Conservation (phyloP, 64 coral and sea anemone species). For the Montipora cactus region DNA sequence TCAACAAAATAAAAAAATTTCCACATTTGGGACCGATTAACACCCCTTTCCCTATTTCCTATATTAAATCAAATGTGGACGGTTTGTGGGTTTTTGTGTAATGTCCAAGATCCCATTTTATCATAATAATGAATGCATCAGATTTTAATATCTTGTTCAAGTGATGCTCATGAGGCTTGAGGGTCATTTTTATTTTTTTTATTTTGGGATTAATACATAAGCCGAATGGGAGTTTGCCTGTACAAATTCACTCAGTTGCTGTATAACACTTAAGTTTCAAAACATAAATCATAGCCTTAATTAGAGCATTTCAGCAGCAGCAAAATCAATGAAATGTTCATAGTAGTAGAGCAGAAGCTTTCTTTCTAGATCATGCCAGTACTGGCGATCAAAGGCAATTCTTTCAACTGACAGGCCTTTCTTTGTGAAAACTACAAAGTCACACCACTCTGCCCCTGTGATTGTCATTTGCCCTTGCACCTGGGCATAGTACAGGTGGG, state of each 20-base stretch:
- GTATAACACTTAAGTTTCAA: too few relatives aligned
- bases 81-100: not conserved
- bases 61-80: not conserved
- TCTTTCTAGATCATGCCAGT: constrained; percentile 15
- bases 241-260: too few relatives aligned
- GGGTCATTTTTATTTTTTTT: not conserved
- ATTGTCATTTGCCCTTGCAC: constrained; percentile 48
- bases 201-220: too few relatives aligned
- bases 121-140: not conserved
- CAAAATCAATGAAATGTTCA: constrained; percentile 33
- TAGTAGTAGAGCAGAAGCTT: constrained; percentile 27
- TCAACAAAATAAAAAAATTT: not conserved
- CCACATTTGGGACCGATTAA: not conserved
- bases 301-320: not conserved
- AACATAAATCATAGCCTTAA: not conserved
- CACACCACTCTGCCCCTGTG: constrained; percentile 19
- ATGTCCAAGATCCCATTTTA: not conserved
- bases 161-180: not conserved
- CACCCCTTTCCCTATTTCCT: not conserved
- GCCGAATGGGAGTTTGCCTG: too few relatives aligned
- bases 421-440: constrained; percentile 35
- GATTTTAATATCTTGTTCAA: not conserved
- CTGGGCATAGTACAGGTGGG: constrained; percentile 27
- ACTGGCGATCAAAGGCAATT: constrained; percentile 23
- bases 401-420: constrained; percentile 30